These are phyloP conservation scores for Amniataba percoides DNA, from an alignment of 2,797 vertebrate genomes.

Conservation along the genomic window DNA sequence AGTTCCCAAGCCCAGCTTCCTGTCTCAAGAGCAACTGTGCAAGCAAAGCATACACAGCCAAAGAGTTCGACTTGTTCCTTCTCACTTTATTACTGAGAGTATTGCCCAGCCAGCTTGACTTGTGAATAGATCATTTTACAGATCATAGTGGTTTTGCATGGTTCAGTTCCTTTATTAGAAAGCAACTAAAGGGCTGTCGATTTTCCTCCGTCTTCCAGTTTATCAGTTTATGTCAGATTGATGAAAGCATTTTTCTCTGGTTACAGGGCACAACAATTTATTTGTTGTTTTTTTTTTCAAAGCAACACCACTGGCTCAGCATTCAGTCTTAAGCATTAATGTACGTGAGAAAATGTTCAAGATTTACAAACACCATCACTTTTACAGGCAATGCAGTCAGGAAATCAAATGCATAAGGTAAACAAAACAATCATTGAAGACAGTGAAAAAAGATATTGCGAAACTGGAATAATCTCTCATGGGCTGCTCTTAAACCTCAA, in stretches of 20 bases:
- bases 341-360: not conserved
- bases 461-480: not conserved
- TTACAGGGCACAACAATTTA: no score
- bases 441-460: not conserved
- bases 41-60: slow-evolving; percentile 47
- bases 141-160: not conserved
- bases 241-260: not conserved
- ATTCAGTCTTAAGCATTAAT: not conserved
- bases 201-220: not conserved
- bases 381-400: not conserved
- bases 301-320: not conserved
- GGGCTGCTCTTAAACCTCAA: not conserved
- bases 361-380: not conserved
- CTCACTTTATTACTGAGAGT: slow-evolving; percentile 39
- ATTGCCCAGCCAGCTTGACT: slow-evolving; percentile 23
- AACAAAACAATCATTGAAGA: not conserved
- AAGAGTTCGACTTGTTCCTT: slow-evolving; percentile 23
- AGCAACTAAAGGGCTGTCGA: not conserved
- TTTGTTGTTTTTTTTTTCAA: no score
- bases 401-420: not conserved
- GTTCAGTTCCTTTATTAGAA: not conserved
- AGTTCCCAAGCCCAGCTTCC: slow-evolving; percentile 57
- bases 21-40: slow-evolving; percentile 56
- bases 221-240: not conserved
- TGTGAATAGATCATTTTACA: slow-evolving; percentile 7